These are phyloP conservation scores for Zele albiditarsus DNA, from an alignment of 2,888 invertebrate genomes.

Conservation along the genomic window DNA sequence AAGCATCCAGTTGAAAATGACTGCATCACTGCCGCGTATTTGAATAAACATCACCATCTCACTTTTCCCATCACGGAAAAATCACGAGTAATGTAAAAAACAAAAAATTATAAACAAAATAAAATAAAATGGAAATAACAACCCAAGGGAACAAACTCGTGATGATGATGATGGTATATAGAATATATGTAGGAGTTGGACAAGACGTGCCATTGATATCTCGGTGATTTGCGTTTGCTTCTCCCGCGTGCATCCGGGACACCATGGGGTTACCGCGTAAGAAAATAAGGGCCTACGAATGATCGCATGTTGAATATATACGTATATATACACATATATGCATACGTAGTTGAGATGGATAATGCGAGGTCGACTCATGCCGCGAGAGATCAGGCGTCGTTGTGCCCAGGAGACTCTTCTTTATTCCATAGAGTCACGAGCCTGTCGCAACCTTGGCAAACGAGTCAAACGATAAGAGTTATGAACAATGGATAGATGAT, in stretches of 20 bases:
- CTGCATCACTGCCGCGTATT: background rate
- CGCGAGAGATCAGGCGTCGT: slow-evolving; percentile 11
- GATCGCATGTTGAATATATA: slow-evolving; percentile 16
- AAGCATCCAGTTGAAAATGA: background rate
- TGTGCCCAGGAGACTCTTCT: background rate
- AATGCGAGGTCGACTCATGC: slow-evolving; percentile 12
- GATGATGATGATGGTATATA: slow-evolving; percentile 1
- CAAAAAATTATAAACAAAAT: background rate
- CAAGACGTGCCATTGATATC: slow-evolving; percentile 18
- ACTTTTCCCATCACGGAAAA: too few relatives aligned
- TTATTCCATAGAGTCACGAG: slow-evolving; percentile 6
- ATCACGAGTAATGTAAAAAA: background rate
- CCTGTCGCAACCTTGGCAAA: background rate
- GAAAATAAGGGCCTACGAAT: slow-evolving; percentile 15
- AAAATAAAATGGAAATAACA: background rate
- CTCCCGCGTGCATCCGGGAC: slow-evolving; percentile 7
- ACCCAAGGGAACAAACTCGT: background rate
- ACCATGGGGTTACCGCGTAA: background rate
- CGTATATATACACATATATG: background rate
- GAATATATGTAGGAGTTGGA: background rate
- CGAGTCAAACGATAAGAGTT: background rate
- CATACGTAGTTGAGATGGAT: background rate
- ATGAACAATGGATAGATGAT: background rate
- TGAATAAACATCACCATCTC: too few relatives aligned
- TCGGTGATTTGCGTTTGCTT: slow-evolving; percentile 13